Evolutionary conservation across 30 jellyfish, hydroid and myxozoan genomes (phyloP), one percentile per base, ranked within the genome.

Genomic region (Mastigias papua): DNA sequence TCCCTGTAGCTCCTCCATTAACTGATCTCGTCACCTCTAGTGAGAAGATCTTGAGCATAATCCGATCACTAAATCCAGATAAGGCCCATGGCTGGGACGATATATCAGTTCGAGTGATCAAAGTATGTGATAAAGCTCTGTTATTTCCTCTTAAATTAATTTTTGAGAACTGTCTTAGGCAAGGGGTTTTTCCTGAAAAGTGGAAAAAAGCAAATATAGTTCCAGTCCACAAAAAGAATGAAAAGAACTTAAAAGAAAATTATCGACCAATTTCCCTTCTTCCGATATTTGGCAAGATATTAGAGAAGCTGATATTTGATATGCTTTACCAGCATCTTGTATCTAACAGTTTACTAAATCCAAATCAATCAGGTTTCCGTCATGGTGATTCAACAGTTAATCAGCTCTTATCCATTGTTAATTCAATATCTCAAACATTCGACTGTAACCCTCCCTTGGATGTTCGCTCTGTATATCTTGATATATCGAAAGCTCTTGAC

Each of bases 31-130:
- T 23, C 0, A 33, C 32, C 65, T 71, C 82, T 33, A 54, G 35
- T 33, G 82, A 71, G 65, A 71, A 71, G 48, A 71, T 71, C 33
- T 34, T 71, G 63, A 71, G 64, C 8, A 29, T 70, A 34, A 70
- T 70, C 64, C 63, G 72, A 57, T 60, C 88, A 26, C 1, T 77
- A 29, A 57, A 77, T 23, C 20, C 15, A 22, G 32, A 28, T 58
- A 77, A 77, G 30, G 88, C 88, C 5, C 34, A 77, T 57, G 88
- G 88, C 22, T 77, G 78, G 66, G 88, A 77, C 34, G 50, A 34
- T 22, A 54, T 77, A 5, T 77, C 88, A 10, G 78, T 48, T 22
- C 54, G 48, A 10, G 54, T 0, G 88, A 77, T 77, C 20, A 77
- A 77, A 57, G 8, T 77, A 31, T 77, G 88, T 33, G 78, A 60